These are phyloP conservation scores for Lissocephala sabroskyi DNA, from an alignment of 2,888 invertebrate genomes.

Conservation along the genomic window DNA sequence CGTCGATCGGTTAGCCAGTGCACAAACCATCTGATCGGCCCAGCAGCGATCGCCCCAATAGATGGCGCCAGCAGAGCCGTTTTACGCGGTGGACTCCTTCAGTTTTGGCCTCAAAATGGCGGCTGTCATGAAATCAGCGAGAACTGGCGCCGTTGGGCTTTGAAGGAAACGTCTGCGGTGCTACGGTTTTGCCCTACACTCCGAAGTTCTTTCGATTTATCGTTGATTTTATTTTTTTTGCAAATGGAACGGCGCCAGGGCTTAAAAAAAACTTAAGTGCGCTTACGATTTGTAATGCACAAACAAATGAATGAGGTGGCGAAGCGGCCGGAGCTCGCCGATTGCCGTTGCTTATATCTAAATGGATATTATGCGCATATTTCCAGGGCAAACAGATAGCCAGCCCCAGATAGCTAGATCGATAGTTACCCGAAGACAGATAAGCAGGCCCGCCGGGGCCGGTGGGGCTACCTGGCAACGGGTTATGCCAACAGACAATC, in stretches of 20 bases:
- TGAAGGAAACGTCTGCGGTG: conserved; percentile 12
- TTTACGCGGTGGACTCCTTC: too few relatives aligned
- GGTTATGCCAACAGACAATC: conserved; percentile 48
- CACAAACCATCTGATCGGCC: too few relatives aligned
- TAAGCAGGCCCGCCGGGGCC: conserved; percentile 28
- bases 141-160: conserved; percentile 39
- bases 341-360: conserved; percentile 47
- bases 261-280: conserved; percentile 58
- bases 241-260: conserved; percentile 66
- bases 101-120: background rate
- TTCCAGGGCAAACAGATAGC: conserved; percentile 30
- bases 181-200: background rate
- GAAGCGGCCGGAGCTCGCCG: conserved; percentile 6
- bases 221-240: conserved; percentile 32
- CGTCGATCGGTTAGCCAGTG: too few relatives aligned
- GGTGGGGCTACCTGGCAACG: conserved; percentile 13
- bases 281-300: conserved; percentile 59
- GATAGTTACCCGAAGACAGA: conserved; percentile 41
- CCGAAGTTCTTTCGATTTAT: background rate
- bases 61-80: background rate
- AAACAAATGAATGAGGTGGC: conserved; percentile 43
- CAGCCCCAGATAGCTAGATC: conserved; percentile 53
- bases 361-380: conserved; percentile 60
- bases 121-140: background rate
- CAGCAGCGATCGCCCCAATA: background rate